Evolutionary conservation across 2,797 vertebrate genomes (phyloP).

Genomic region (Danio aesculapii): DNA sequence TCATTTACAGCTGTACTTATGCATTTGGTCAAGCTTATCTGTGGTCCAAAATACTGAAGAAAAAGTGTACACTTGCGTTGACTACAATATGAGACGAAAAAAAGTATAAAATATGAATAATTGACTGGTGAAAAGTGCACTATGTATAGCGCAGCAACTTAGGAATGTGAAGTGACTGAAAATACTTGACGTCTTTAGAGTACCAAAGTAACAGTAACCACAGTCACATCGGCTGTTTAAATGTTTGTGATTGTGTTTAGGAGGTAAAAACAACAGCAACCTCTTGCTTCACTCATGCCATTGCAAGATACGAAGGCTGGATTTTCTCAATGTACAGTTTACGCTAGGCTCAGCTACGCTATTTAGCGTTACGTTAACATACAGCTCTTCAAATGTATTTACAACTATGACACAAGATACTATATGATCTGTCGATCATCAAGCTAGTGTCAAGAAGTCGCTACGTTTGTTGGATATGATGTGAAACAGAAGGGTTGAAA

Average conservation of each 20-base stretch:
- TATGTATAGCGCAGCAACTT: conserved; percentile 13
- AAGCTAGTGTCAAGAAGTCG: conserved; percentile 10
- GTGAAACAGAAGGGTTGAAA: conserved; percentile 20
- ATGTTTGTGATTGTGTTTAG: not conserved
- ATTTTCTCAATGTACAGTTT: conserved; percentile 33
- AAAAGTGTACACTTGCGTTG: not conserved
- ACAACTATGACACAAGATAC: conserved; percentile 26
- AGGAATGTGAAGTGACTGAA: conserved; percentile 24
- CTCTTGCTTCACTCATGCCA: conserved; percentile 16
- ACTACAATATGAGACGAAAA: not conserved
- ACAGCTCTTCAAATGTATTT: conserved; percentile 33
- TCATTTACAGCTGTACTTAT: not conserved
- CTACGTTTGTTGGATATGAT: conserved; percentile 20
- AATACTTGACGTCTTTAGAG: conserved; percentile 24
- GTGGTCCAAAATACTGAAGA: conserved; percentile 19
- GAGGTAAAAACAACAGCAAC: conserved; percentile 21
- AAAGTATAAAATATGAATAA: not conserved
- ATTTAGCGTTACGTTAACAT: conserved; percentile 21
- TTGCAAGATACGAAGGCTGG: conserved; percentile 37
- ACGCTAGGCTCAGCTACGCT: conserved; percentile 27
- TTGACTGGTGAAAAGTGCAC: not conserved
- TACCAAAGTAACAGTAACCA: conserved; percentile 31
- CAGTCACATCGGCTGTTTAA: conserved; percentile 13
- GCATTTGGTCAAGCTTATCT: conserved; percentile 44
- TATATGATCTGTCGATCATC: not conserved